Conservation (phyloP, 2,797 vertebrate species). For the Forpus xanthops region DNA sequence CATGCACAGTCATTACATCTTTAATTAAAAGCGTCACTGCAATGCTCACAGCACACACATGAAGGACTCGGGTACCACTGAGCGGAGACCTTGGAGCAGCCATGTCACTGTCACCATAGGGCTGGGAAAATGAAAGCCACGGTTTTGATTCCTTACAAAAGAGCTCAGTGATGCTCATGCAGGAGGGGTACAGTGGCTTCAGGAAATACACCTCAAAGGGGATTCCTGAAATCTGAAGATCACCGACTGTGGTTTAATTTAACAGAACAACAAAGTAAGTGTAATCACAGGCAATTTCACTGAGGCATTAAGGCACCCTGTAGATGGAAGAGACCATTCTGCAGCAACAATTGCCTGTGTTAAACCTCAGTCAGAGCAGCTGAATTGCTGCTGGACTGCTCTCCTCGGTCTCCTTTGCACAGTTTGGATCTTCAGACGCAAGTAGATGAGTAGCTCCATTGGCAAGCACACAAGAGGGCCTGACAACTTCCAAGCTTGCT, state of each 20-base stretch:
- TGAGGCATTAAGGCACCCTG: neutral
- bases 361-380: neutral
- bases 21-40: neutral
- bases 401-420: neutral
- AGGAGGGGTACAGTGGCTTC: neutral
- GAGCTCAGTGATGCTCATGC: neutral
- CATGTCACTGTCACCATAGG: fast-evolving
- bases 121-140: neutral
- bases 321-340: neutral
- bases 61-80: neutral
- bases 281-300: neutral
- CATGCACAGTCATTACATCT: fast-evolving
- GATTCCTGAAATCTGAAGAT: neutral
- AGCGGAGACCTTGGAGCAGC: neutral
- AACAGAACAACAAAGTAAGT: neutral
- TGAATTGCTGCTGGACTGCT: neutral
- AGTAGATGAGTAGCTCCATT: neutral
- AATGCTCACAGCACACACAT: fast-evolving
- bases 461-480: neutral
- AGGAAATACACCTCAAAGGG: neutral
- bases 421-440: neutral
- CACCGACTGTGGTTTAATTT: neutral
- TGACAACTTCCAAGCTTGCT: neutral
- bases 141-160: neutral
- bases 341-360: neutral